Evolutionary conservation across 2,113 vertebrate genomes (phyloP), one percentile per base, ranked within the genome.

Genomic region (Engystomops pustulosus): DNA sequence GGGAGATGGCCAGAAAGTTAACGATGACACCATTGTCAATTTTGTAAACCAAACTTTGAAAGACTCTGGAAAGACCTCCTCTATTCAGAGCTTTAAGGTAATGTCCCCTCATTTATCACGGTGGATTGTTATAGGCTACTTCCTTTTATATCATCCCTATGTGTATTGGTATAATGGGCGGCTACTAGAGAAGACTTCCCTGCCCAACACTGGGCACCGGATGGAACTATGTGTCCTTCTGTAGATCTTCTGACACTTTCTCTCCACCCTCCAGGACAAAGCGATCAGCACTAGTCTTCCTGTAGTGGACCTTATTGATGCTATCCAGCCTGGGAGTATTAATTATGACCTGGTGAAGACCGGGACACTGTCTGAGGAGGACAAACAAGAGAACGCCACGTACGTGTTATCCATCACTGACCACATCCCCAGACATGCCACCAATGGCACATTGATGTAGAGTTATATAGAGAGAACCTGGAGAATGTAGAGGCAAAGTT

Each of bases 311-410:
- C 94, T 99, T 91, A 98, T 99, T 0, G 98, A 99, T 25, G 96
- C 97, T 85, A 98, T 99, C 89, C 96, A 99, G 89, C 98, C 96
- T 2, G 94, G 94, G 41, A 96, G 96, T 89, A 91, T 99, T 90
- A 96, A 95, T 90, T 96, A 97, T 20, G 98, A 99, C 45, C 95
- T 99, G 44, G 93, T 99, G n/a, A 99, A 98, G 91, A 96, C 92
- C 0, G 93, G 96, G 47, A 87, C 67, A 11, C 94, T 99, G 12
- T 92, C 93, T 0, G 96, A 97, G 45, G 95, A 92, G 0, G 97
- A 98, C 88, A 99, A 98, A 88, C 95, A 95, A 80, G 96, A 96
- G 58, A 99, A 99, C 1, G 98, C 98, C 87, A 99, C 98, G 98
- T 99, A 94, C 95, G 97, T 85, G 18, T 79, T 45, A 45, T 12